These are phyloP conservation scores for Pristionchus mayeri DNA, from an alignment of 2,888 invertebrate species.

Conservation along the genomic window DNA sequence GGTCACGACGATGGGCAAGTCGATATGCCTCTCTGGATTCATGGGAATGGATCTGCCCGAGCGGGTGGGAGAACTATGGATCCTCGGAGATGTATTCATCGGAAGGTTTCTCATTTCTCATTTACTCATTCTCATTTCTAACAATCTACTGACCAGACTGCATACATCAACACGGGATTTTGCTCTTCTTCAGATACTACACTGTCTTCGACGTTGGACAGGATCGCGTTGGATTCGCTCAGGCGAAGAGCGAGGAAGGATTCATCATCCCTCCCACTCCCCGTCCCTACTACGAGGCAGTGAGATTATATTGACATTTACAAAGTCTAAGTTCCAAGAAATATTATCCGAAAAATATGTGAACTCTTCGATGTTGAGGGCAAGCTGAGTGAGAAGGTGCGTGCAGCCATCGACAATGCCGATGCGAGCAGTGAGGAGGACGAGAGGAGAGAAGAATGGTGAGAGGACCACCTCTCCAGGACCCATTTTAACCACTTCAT, in stretches of 20 bases:
- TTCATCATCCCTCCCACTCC: slow-evolving; percentile 44
- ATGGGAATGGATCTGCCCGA: slow-evolving; percentile 96
- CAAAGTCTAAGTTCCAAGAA: too few relatives aligned
- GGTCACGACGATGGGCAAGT: slow-evolving; percentile 87
- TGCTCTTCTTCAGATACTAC: slow-evolving; percentile 67
- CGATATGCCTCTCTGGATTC: slow-evolving; percentile 94
- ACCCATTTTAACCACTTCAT: too few relatives aligned
- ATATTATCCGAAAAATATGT: too few relatives aligned
- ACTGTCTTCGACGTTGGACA: slow-evolving; percentile 75
- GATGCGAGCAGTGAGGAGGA: slow-evolving; percentile 16
- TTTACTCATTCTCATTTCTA: neutral
- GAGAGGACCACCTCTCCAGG: neutral
- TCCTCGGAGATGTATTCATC: slow-evolving; percentile 96
- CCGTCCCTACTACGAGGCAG: slow-evolving; percentile 8
- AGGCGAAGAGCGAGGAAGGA: slow-evolving; percentile 64
- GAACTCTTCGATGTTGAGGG: too few relatives aligned
- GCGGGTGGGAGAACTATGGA: slow-evolving; percentile 92
- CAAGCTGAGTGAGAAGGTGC: neutral
- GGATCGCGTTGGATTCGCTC: slow-evolving; percentile 73
- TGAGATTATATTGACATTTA: too few relatives aligned
- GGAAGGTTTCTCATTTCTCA: slow-evolving; percentile 59
- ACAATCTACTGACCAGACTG: neutral
- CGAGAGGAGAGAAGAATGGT: neutral
- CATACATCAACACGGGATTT: neutral
- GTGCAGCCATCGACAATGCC: neutral